Percentiles rank a stretch among this genome's conserved stretches.
phyloP scores from a whole-genome alignment of 2,797 vertebrate species.

The Cetoscarus ocellatus region DNA sequence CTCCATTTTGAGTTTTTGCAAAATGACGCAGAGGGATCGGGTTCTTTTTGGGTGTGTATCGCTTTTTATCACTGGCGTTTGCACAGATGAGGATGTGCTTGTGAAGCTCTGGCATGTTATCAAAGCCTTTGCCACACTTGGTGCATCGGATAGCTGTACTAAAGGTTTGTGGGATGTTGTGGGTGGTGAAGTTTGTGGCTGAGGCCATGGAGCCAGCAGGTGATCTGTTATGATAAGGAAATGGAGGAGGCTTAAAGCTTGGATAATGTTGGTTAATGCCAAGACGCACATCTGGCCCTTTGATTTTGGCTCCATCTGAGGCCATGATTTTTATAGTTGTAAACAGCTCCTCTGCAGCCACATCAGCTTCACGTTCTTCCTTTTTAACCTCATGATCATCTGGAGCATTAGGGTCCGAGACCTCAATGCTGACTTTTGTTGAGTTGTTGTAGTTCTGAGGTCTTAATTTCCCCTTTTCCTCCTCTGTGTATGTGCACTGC shows the following conservation, averaged over 20 bases:
- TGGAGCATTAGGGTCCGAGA: conserved; percentile 7
- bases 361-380: conserved; percentile 80
- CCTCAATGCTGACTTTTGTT: conserved; percentile 60
- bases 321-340: conserved; percentile 97
- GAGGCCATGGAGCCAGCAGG: conserved; percentile 90
- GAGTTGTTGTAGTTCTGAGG: conserved; percentile 96
- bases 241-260: conserved; percentile 97
- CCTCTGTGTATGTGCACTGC: conserved; percentile 91
- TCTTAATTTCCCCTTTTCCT: conserved; percentile 94
- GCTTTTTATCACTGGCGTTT: conserved; percentile 95
- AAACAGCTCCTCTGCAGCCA: conserved; percentile 91
- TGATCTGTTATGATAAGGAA: conserved; percentile 97
- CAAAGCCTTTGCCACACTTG: conserved; percentile 98
- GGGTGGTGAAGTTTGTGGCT: conserved; percentile 97
- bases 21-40: conserved; percentile 95
- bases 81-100: conserved; percentile 96
- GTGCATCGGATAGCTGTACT: conserved; percentile 97
- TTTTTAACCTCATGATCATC: conserved; percentile 73
- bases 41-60: conserved; percentile 98
- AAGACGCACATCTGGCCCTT: conserved; percentile 94
- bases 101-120: conserved; percentile 98
- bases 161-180: conserved; percentile 99
- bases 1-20: conserved; percentile 91
- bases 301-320: conserved; percentile 89
- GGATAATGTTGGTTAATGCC: conserved; percentile 99